These are phyloP conservation scores for Bombus waltoni DNA, from an alignment of 1,140 invertebrate species.

Conservation along the genomic window DNA sequence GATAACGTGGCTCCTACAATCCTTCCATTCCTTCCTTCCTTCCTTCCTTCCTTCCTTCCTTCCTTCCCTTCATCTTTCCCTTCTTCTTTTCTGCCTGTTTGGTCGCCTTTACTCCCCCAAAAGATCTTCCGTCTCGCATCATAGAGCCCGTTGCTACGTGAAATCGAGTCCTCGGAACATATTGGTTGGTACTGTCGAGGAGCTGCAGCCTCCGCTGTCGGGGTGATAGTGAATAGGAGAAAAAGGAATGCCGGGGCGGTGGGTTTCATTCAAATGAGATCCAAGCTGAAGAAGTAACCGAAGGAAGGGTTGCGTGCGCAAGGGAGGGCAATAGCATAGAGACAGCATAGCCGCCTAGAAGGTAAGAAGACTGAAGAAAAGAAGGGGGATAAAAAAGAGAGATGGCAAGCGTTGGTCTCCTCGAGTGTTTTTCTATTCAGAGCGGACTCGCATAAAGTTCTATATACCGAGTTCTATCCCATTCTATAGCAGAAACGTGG, in stretches of 20 bases:
- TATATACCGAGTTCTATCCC: constrained; percentile 71
- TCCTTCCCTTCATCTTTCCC: neutral
- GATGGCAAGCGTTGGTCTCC: constrained; percentile 64
- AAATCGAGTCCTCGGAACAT: constrained; percentile 69
- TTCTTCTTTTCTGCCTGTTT: constrained; percentile 18
- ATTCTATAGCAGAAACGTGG: constrained; percentile 69
- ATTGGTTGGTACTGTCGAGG: constrained; percentile 66
- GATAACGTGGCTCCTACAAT: constrained; percentile 26
- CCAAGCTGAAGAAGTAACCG: constrained; percentile 56
- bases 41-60: neutral
- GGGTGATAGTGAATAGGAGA: constrained; percentile 59
- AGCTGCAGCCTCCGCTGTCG: constrained; percentile 44
- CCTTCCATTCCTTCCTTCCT: neutral
- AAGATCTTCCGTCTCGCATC: constrained; percentile 35
- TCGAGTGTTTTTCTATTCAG: constrained; percentile 80
- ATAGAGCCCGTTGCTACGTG: constrained; percentile 25
- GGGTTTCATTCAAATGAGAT: constrained; percentile 79
- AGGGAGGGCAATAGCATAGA: constrained; percentile 37
- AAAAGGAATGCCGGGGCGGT: constrained; percentile 47
- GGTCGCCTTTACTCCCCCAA: constrained; percentile 8
- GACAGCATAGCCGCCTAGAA: neutral
- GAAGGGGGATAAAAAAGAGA: constrained; percentile 33
- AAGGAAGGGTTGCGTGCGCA: constrained; percentile 50
- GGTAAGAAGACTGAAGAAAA: constrained; percentile 12
- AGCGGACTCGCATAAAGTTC: constrained; percentile 76